Evolutionary conservation across 2,113 vertebrate genomes (phyloP), one percentile per base, ranked within the genome.

Genomic region (Prunella himalayana): DNA sequence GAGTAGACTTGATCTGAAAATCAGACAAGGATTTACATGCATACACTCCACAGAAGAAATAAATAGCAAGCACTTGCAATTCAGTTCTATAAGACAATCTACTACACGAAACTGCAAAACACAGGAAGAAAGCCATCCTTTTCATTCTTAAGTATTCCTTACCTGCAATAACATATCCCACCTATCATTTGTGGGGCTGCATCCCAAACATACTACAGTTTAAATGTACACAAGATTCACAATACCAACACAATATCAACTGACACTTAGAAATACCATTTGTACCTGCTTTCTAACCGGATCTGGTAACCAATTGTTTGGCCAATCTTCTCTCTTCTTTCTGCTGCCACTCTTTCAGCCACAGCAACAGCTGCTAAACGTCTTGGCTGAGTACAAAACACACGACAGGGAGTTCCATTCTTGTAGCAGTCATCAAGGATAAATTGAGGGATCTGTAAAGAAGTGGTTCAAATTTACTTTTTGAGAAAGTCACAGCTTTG

Each of bases 241-340:
- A 1, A 53, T 8, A 63, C 6, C 41, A 63, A 33, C 25, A 41
- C 13, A 60, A n/a, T 15, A 80, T 11, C 25, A 86, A 37, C 0
- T 54, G 25, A 45, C 51, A 83, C 49, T 17, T 22, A 86, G 18
- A 44, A 94, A 69, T 10, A 37, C 15, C 44, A 27, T 18, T 3
- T 69, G 71, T 97, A 99, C 99, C 99, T 99, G 99, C 99, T 99
- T 97, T 99, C 99, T 90, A 99, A 98, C 64, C 98, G 97, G 70
- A 99, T 99, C 95, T 99, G 99, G 96, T 99, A 99, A 41, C 99
- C 99, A 25, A 99, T 76, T 12, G 98, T 99, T 96, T 99, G 98
- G 33, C 99, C 99, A 90, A 99, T 98, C 49, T 97, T 98, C 95
- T 99, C 99, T 82, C 98, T 98, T 91, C 99, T 98, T 97, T 99